Percentiles rank a stretch among this genome's conserved stretches.
Evolutionary conservation across 2,888 invertebrate genomes (phyloP).

Genomic region (Tipula lateralis): DNA sequence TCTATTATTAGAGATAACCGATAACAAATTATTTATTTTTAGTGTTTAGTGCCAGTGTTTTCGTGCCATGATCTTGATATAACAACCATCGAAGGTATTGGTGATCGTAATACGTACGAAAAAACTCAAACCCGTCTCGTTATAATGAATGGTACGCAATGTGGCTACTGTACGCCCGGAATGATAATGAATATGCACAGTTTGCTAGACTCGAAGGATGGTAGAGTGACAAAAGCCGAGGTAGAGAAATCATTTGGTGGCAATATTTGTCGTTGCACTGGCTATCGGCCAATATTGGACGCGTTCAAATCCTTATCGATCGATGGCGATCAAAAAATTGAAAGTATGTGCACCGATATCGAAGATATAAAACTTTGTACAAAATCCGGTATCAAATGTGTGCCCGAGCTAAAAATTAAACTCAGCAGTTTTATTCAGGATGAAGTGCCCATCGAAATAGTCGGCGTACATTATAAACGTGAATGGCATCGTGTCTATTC

Average conservation of each 20-base stretch:
- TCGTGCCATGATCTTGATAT: slow-evolving; percentile 61
- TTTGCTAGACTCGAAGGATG: slow-evolving; percentile 46
- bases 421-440: slow-evolving; percentile 55
- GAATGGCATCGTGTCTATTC: slow-evolving; percentile 55
- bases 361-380: slow-evolving; percentile 48
- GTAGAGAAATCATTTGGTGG: slow-evolving; percentile 62
- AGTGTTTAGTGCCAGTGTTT: slow-evolving; percentile 59
- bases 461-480: slow-evolving; percentile 53
- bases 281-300: slow-evolving; percentile 37
- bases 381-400: slow-evolving; percentile 39
- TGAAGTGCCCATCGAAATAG: slow-evolving; percentile 53
- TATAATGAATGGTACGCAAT: slow-evolving; percentile 60
- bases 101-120: slow-evolving; percentile 59
- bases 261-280: slow-evolving; percentile 42
- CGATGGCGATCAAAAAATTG: slow-evolving; percentile 45
- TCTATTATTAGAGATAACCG: not conserved
- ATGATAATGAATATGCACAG: slow-evolving; percentile 68
- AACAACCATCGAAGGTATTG: slow-evolving; percentile 63
- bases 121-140: slow-evolving; percentile 57
- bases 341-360: slow-evolving; percentile 42
- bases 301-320: slow-evolving; percentile 54
- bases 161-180: slow-evolving; percentile 68
- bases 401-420: slow-evolving; percentile 47
- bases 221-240: slow-evolving; percentile 52
- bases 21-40: slow-evolving; percentile 34